Conservation (phyloP, 2,113 vertebrate species). For the Hydrochoerus hydrochaeris region DNA sequence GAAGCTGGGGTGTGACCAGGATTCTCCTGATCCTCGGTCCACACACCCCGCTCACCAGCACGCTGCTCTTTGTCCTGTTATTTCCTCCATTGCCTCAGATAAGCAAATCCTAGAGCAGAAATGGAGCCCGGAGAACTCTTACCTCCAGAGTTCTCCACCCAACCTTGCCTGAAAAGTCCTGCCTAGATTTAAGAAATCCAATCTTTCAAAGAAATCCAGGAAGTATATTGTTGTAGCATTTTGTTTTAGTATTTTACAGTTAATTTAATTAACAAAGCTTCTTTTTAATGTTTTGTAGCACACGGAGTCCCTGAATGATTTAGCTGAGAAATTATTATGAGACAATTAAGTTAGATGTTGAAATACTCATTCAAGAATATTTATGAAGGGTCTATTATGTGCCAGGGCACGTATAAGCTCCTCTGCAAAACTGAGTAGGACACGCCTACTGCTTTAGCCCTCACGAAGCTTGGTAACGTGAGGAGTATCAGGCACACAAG, state of each 20-base stretch:
- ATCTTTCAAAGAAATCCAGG: not conserved
- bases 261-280: not conserved
- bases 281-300: not conserved
- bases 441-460: no score
- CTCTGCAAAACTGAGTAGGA: not conserved
- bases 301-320: conserved; percentile 17
- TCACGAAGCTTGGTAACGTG: not conserved
- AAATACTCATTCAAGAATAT: not conserved
- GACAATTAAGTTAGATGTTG: not conserved
- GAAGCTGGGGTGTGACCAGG: not conserved
- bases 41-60: not conserved
- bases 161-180: not conserved
- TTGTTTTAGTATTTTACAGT: not conserved
- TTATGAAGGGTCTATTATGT: not conserved
- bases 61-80: not conserved
- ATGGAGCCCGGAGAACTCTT: not conserved
- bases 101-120: not conserved
- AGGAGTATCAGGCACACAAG: not conserved
- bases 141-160: not conserved
- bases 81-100: no score
- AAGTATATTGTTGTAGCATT: not conserved
- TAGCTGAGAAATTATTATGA: not conserved
- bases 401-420: not conserved
- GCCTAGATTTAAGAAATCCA: not conserved
- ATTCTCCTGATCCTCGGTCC: not conserved